Conservation (phyloP, 2,113 vertebrate species). For the Hypanus sabinus region DNA sequence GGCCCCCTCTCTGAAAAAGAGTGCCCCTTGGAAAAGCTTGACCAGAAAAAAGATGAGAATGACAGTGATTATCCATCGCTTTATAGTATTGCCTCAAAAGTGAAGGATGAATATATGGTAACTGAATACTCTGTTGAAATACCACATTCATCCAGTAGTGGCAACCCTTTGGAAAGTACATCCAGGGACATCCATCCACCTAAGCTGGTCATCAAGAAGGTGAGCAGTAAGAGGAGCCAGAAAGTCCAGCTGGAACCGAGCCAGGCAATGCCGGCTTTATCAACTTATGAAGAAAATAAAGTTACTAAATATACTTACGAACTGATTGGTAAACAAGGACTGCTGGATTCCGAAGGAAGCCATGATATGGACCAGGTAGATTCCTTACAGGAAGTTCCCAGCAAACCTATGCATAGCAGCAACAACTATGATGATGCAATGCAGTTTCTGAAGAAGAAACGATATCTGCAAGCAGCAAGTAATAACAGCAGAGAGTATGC, state of each 20-base stretch:
- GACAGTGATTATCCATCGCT: conserved; percentile 81
- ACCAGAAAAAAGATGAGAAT: conserved; percentile 59
- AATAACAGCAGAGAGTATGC: conserved; percentile 79
- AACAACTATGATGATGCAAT: conserved; percentile 97
- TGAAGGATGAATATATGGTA: conserved; percentile 92
- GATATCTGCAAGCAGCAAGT: conserved; percentile 85
- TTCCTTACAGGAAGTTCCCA: conserved; percentile 69
- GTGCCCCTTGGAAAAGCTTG: conserved; percentile 63
- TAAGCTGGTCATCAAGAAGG: conserved; percentile 87
- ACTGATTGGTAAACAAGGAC: conserved; percentile 84
- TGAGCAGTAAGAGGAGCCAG: conserved; percentile 75
- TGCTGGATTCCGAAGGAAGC: conserved; percentile 77
- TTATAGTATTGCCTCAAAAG: conserved; percentile 78
- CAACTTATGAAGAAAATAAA: conserved; percentile 81
- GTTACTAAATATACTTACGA: conserved; percentile 87
- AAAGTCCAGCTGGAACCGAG: conserved; percentile 72
- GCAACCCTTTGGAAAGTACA: conserved; percentile 64
- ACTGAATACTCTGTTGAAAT: conserved; percentile 84
- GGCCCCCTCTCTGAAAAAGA: conserved; percentile 55
- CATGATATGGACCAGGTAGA: conserved; percentile 81
- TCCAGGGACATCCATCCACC: conserved; percentile 77
- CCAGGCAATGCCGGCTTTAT: conserved; percentile 71
- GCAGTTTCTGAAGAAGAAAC: conserved; percentile 97
- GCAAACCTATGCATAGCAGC: conserved; percentile 82
- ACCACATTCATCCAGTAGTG: conserved; percentile 67